phyloP scores from a whole-genome alignment of 2,797 vertebrate genomes.

The Dallia pectoralis region DNA sequence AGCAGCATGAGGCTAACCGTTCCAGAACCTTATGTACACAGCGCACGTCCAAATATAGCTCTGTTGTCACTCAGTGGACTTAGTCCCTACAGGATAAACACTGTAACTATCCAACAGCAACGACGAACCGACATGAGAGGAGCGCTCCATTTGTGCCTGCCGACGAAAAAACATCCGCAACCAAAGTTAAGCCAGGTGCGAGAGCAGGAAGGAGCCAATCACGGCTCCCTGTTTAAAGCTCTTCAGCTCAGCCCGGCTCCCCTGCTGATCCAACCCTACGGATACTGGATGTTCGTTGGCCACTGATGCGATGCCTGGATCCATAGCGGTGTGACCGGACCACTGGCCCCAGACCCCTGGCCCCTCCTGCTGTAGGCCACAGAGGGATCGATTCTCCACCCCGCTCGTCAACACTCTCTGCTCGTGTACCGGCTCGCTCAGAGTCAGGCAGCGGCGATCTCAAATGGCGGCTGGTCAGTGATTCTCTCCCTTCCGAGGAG shows the following conservation, averaged over 20 bases:
- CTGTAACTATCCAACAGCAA: constrained; percentile 40
- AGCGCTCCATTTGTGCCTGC: constrained; percentile 36
- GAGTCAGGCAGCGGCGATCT: constrained; percentile 33
- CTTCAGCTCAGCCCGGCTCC: constrained; percentile 8
- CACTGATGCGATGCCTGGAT: constrained; percentile 24
- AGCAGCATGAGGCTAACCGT: constrained; percentile 29
- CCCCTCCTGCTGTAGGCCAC: constrained; percentile 60
- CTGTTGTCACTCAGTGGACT: constrained; percentile 52
- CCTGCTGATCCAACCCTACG: constrained; percentile 28
- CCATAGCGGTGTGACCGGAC: constrained; percentile 52
- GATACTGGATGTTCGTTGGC: not conserved
- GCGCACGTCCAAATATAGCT: constrained; percentile 53
- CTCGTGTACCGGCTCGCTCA: constrained; percentile 48
- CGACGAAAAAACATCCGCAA: constrained; percentile 45
- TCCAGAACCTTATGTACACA: not conserved
- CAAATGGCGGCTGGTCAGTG: constrained; percentile 47
- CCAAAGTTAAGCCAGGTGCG: constrained; percentile 43
- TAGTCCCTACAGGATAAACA: constrained; percentile 55
- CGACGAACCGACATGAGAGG: not conserved
- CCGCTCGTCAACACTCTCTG: constrained; percentile 24
- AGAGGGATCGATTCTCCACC: constrained; percentile 56
- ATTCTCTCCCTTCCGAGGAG: constrained; percentile 48
- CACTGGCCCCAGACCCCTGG: constrained; percentile 58
- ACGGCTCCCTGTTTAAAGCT: not conserved
- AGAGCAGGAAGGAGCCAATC: constrained; percentile 28